Conservation (phyloP, 2,797 vertebrate species). For the Cygnus olor region DNA sequence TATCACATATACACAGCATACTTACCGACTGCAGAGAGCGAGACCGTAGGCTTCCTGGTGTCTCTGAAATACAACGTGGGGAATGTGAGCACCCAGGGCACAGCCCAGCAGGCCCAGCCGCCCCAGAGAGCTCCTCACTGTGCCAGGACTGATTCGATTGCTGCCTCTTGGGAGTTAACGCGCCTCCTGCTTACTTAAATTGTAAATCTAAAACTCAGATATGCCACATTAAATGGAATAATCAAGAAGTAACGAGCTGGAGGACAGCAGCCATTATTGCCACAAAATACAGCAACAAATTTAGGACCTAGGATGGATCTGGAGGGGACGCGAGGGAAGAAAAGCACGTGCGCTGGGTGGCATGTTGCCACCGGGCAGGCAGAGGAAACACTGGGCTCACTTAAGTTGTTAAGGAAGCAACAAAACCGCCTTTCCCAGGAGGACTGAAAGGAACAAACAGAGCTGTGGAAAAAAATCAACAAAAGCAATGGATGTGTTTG, state of each 20-base stretch:
- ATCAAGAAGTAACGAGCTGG: background rate
- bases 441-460: background rate
- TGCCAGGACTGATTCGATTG: background rate
- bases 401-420: background rate
- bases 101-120: background rate
- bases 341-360: background rate
- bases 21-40: conserved; percentile 94
- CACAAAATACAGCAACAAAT: background rate
- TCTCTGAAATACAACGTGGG: conserved; percentile 83
- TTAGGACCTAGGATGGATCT: background rate
- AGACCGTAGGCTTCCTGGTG: conserved; percentile 91
- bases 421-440: conserved; percentile 3
- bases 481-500: background rate
- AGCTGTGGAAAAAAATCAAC: background rate
- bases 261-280: background rate
- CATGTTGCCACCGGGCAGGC: background rate
- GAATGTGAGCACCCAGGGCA: background rate
- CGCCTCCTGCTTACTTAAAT: background rate
- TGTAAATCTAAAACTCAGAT: background rate
- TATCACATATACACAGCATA: background rate
- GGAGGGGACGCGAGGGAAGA: background rate
- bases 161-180: background rate
- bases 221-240: background rate
- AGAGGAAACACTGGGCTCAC: background rate
- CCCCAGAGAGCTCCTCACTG: background rate